These are phyloP conservation scores for Aphelenchoides avenae DNA, from an alignment of 1,140 invertebrate species.

Conservation along the genomic window DNA sequence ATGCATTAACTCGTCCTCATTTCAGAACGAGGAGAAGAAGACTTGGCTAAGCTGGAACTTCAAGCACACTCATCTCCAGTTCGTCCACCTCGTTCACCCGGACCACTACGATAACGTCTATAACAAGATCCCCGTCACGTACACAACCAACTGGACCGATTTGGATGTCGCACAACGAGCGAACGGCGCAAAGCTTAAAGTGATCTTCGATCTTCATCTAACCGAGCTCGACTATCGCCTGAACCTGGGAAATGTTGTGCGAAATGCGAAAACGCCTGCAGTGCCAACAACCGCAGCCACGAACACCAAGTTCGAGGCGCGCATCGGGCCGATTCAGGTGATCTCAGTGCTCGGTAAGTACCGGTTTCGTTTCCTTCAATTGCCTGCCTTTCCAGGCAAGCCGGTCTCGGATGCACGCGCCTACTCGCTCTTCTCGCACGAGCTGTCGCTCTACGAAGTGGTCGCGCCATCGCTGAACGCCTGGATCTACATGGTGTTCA, in stretches of 20 bases:
- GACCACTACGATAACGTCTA: slow-evolving; percentile 34
- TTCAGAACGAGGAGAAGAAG: too few relatives aligned
- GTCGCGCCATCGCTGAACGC: slow-evolving; percentile 33
- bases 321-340: too few relatives aligned
- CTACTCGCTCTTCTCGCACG: too few relatives aligned
- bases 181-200: slow-evolving; percentile 17
- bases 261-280: too few relatives aligned
- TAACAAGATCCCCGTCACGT: slow-evolving; percentile 37
- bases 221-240: slow-evolving; percentile 29
- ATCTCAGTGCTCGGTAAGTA: too few relatives aligned
- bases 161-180: slow-evolving; percentile 9
- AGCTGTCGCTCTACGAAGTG: slow-evolving; percentile 45
- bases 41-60: neutral
- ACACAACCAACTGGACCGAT: slow-evolving; percentile 34
- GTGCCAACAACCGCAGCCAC: too few relatives aligned
- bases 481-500: slow-evolving; percentile 34
- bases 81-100: slow-evolving; percentile 34
- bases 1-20: too few relatives aligned
- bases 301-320: too few relatives aligned
- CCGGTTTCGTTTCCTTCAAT: too few relatives aligned
- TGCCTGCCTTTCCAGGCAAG: too few relatives aligned
- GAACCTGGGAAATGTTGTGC: too few relatives aligned
- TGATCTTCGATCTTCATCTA: slow-evolving; percentile 35
- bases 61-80: slow-evolving; percentile 13
- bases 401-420: too few relatives aligned